Conservation (phyloP, 2,113 vertebrate species). For the Cynocephalus volans region DNA sequence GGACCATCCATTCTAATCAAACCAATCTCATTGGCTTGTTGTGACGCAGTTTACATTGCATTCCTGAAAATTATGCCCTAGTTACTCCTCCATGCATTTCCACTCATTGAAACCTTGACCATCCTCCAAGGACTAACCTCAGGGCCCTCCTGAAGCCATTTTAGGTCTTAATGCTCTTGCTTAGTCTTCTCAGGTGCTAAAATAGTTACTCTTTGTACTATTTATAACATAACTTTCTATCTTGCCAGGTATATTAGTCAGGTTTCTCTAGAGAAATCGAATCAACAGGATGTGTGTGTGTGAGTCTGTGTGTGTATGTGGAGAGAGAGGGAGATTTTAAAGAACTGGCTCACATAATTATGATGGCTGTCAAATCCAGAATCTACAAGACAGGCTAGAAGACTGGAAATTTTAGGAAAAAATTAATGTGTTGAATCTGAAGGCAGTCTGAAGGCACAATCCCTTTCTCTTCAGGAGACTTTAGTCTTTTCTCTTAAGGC, state of each 20-base stretch:
- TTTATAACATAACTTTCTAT: conserved; percentile 10
- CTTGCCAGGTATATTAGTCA: neutral
- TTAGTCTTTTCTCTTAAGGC: conserved; percentile 1
- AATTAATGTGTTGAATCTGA: neutral
- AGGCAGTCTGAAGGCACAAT: neutral
- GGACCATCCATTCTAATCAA: conserved; percentile 33
- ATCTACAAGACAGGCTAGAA: neutral
- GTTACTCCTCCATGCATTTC: conserved; percentile 14
- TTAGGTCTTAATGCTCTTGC: conserved; percentile 60
- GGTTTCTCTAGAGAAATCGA: neutral
- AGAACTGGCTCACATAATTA: neutral
- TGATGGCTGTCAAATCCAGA: conserved; percentile 6
- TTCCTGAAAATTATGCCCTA: conserved; percentile 12
- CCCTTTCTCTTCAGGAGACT: neutral
- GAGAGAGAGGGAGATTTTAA: neutral
- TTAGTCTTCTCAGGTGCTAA: conserved; percentile 49
- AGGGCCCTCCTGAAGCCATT: conserved; percentile 34
- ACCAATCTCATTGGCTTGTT: neutral
- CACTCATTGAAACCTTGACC: conserved; percentile 34
- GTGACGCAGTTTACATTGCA: conserved; percentile 3
- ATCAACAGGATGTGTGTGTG: neutral
- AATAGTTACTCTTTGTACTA: conserved; percentile 48
- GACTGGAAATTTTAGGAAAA: conserved; percentile 29
- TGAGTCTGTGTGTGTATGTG: neutral
- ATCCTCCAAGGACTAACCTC: neutral